Base-by-base conservation (phyloP, 1,140 invertebrate genomes). In the Drosophila subpulchrella region DNA sequence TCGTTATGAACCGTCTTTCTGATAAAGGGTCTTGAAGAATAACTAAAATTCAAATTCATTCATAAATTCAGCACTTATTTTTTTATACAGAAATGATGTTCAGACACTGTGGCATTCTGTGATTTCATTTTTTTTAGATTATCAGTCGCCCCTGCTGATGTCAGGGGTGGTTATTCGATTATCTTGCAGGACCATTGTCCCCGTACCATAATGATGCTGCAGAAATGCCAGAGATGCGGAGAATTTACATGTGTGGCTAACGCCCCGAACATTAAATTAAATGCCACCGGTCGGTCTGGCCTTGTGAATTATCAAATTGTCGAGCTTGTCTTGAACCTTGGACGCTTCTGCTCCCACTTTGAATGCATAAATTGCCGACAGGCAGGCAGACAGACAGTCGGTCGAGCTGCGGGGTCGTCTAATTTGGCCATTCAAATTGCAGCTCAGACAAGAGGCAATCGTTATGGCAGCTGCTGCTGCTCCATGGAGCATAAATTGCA, bases 361-460 rank as follows among this genome's bases (percentile, higher is more conserved):
- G 58, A 83, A 75, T 83, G 75, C 48, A 70, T 68, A 68, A 84
- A 77, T 80, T 77, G 61, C 60, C 55, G 30, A 6, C 53, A 60
- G 61, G 66, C 57, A 71, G 56, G 39, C 20, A 67, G 30, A 7
- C 54, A 63, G 61, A 66, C 57, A 67, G 56, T 39, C 15, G 63
- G 50, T 38, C 44, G 11, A 38, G 39, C 13, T 30, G 47, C 13
- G 13, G 47, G 47, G 27, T 63, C 59, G 27, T 88, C 79, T 66
- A 75, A 86, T 88, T 88, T 79, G 78, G 66, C 20, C 83, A 86
- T 89, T 88, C 75, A 70, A 88, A 88, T 83, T 83, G 84, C 83
- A 88, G 38, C 57, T 54, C 58, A 81, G 77, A 84, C 77, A 78
- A 81, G 70, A 88, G 61, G 57, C 83, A 78, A 75, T 78, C 59